Evolutionary conservation across 1,140 invertebrate genomes (phyloP).

Genomic region (Cephus cinctus): DNA sequence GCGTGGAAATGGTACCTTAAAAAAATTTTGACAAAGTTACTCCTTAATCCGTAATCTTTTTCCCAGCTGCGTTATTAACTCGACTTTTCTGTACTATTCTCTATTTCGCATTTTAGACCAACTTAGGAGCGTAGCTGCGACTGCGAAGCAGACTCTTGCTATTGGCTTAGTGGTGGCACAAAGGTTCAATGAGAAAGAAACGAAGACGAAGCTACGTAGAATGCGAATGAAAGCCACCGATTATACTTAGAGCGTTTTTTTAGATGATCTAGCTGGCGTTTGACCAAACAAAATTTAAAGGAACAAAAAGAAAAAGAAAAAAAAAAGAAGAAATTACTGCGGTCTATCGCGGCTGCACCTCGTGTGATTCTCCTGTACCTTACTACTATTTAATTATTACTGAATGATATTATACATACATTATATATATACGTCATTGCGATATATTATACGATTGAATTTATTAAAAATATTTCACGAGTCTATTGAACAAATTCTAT

Average conservation of each 20-base stretch:
- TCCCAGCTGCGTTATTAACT: too few relatives aligned
- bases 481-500: neutral
- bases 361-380: slow-evolving; percentile 45
- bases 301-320: neutral
- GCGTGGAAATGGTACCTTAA: too few relatives aligned
- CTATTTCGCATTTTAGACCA: too few relatives aligned
- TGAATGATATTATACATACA: slow-evolving; percentile 5
- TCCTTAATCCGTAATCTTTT: too few relatives aligned
- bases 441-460: neutral
- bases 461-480: slow-evolving; percentile 4
- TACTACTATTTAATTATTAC: slow-evolving; percentile 20
- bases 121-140: too few relatives aligned
- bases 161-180: too few relatives aligned
- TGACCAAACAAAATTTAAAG: neutral
- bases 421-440: slow-evolving; percentile 7
- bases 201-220: too few relatives aligned
- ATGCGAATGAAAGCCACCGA: too few relatives aligned
- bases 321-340: neutral
- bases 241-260: slow-evolving; percentile 5
- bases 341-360: slow-evolving; percentile 15
- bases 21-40: too few relatives aligned
- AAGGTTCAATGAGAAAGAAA: too few relatives aligned
- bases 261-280: neutral
- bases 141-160: too few relatives aligned
- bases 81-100: too few relatives aligned